These are phyloP conservation scores for Hymenochirus boettgeri DNA, from an alignment of 2,113 vertebrate genomes.

Conservation along the genomic window DNA sequence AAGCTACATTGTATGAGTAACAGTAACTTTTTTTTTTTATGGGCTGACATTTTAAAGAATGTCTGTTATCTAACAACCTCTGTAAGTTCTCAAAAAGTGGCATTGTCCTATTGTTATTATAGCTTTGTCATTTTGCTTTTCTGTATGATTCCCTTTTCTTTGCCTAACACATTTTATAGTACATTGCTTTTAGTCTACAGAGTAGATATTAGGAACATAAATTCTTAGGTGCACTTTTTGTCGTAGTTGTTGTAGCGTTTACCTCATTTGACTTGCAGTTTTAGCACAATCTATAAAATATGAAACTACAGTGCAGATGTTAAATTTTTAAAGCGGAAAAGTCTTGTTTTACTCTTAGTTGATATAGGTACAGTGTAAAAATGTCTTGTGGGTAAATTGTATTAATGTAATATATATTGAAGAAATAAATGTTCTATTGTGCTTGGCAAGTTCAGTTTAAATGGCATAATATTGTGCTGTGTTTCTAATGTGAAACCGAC, in stretches of 20 bases:
- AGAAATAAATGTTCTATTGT: neutral
- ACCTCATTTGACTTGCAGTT: slow-evolving; percentile 36
- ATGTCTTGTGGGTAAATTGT: slow-evolving; percentile 9
- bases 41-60: slow-evolving; percentile 11
- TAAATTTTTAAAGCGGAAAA: slow-evolving; percentile 29
- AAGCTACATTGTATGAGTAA: too few species aligned
- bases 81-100: slow-evolving; percentile 24
- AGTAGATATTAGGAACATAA: slow-evolving; percentile 29
- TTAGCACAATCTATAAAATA: slow-evolving; percentile 33
- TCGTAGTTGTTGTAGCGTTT: slow-evolving; percentile 26
- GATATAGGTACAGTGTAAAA: slow-evolving; percentile 9
- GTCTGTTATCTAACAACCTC: slow-evolving; percentile 10
- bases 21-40: slow-evolving; percentile 9
- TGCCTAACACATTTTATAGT: slow-evolving; percentile 17
- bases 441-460: neutral
- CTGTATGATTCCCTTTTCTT: slow-evolving; percentile 2
- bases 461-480: neutral
- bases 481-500: neutral
- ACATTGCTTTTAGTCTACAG: slow-evolving; percentile 26
- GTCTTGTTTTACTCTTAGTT: neutral
- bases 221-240: slow-evolving; percentile 22
- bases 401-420: slow-evolving; percentile 10
- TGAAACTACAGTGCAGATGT: slow-evolving; percentile 9
- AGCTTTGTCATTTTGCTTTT: neutral
- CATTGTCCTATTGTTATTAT: neutral